These are phyloP conservation scores for Tachina lurida DNA, from an alignment of 2,888 invertebrate species.

Conservation along the genomic window DNA sequence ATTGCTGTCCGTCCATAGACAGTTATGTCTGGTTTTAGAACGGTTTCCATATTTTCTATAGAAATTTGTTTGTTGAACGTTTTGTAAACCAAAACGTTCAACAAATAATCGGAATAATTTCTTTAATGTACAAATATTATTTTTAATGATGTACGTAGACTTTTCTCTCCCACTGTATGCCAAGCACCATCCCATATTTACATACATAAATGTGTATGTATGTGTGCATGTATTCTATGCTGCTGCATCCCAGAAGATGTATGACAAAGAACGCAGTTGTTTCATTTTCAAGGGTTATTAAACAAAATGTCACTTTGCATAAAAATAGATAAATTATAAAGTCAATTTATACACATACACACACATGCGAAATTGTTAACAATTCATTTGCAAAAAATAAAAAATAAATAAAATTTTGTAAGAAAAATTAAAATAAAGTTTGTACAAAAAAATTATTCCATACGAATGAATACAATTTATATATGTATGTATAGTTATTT, in stretches of 20 bases:
- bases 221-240: too few species aligned
- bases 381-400: conserved; percentile 36
- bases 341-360: conserved; percentile 8
- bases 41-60: too few species aligned
- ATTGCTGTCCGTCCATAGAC: too few species aligned
- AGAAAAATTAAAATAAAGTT: neutral
- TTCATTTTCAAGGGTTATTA: conserved; percentile 63
- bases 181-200: too few species aligned
- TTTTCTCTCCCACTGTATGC: too few species aligned
- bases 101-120: too few species aligned
- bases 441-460: neutral
- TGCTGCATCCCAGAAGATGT: neutral
- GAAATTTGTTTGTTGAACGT: too few species aligned
- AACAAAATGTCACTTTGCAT: conserved; percentile 56
- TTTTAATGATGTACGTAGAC: too few species aligned
- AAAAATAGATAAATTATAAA: conserved; percentile 53
- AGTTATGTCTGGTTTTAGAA: too few species aligned
- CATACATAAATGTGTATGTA: too few species aligned
- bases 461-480: neutral
- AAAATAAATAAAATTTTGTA: neutral
- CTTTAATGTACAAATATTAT: neutral
- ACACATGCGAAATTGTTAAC: conserved; percentile 12
- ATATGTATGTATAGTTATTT: too few species aligned
- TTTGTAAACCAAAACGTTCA: too few species aligned
- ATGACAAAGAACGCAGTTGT: conserved; percentile 33